Evolutionary conservation across 2,797 vertebrate genomes (phyloP).

Genomic region (Rhabdomys pumilio): DNA sequence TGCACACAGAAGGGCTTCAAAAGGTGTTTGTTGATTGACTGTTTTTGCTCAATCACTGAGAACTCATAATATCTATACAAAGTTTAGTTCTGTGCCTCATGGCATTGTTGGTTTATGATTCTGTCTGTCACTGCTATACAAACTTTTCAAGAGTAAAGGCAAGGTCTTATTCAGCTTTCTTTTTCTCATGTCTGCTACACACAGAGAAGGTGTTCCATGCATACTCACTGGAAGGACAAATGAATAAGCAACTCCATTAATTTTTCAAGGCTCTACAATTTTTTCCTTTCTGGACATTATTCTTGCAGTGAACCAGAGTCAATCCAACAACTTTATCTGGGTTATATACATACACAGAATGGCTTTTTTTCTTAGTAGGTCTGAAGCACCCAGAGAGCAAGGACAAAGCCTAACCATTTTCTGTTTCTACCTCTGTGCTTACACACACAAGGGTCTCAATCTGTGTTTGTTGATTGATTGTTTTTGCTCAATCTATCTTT

Average conservation of each 20-base stretch:
- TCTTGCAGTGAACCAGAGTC: background rate
- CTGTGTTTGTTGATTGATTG: conserved; percentile 3
- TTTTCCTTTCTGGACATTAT: background rate
- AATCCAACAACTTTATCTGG: conserved; percentile 24
- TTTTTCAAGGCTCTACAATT: background rate
- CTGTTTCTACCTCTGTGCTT: conserved; percentile 29
- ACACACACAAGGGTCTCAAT: background rate
- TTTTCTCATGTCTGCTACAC: background rate
- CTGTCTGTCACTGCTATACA: background rate
- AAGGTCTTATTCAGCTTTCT: conserved; percentile 40
- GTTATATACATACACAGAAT: background rate
- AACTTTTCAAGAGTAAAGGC: conserved; percentile 8
- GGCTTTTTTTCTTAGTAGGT: background rate
- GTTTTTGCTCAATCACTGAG: background rate
- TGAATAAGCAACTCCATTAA: conserved; percentile 22
- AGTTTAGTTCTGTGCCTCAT: conserved; percentile 12
- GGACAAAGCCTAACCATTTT: background rate
- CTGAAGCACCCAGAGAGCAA: conserved; percentile 1
- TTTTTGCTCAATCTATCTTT: conserved; percentile 46
- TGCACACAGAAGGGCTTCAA: background rate
- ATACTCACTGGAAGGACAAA: conserved; percentile 28
- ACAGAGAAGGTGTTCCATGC: background rate
- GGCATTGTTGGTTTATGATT: conserved; percentile 1
- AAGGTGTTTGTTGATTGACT: conserved; percentile 2
- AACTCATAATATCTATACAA: background rate